Conservation (phyloP, 2,888 invertebrate genomes). For the Palloptera scutellata region DNA sequence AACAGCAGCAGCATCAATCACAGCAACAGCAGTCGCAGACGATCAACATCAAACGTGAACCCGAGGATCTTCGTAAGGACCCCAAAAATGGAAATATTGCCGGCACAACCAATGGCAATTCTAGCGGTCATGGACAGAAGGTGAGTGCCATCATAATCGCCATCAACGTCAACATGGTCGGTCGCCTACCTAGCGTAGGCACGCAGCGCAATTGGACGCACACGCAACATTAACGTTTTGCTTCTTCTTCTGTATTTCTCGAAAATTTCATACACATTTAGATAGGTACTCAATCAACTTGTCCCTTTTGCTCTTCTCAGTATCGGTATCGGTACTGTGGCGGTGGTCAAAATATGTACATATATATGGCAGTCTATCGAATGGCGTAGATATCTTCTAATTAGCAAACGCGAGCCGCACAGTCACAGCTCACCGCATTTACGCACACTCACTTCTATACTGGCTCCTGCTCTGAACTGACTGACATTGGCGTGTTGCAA, state of each 20-base stretch:
- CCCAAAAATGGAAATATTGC: conserved; percentile 58
- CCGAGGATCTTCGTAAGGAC: conserved; percentile 65
- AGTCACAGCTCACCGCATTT: background rate
- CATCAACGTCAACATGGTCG: too few species aligned
- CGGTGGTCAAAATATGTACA: too few species aligned
- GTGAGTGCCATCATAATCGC: conserved; percentile 49
- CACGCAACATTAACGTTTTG: background rate
- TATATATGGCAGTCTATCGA: too few species aligned
- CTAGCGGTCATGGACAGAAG: conserved; percentile 60
- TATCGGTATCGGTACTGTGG: too few species aligned
- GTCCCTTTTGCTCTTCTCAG: background rate
- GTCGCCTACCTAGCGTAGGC: too few species aligned
- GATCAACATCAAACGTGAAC: conserved; percentile 65
- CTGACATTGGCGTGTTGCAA: too few species aligned
- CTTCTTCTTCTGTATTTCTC: background rate
- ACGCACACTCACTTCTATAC: too few species aligned
- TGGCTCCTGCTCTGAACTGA: too few species aligned
- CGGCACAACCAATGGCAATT: conserved; percentile 45
- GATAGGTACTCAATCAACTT: background rate
- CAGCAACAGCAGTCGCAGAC: conserved; percentile 54
- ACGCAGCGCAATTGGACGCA: too few species aligned
- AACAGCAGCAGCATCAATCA: conserved; percentile 41
- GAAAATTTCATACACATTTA: background rate
- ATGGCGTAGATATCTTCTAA: background rate
- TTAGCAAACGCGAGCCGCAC: background rate